Evolutionary conservation across 2,888 invertebrate genomes (phyloP), one percentile per base, ranked within the genome.

Genomic region (Pyrocoelia pectoralis): DNA sequence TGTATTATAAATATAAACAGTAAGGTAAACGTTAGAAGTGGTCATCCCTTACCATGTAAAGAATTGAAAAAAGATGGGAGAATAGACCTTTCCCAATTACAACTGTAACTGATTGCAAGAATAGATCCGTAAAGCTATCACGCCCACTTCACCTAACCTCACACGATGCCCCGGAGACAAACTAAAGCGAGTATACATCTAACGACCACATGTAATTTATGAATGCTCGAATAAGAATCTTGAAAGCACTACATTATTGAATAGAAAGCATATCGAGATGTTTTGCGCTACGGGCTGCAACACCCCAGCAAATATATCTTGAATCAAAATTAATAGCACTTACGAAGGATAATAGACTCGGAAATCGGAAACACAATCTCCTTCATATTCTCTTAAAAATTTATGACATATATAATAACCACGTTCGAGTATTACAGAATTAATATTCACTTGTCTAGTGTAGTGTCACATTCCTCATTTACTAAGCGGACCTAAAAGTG

Each of bases 111-210:
- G 68, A 72, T 72, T 70, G 72, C 69, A 69, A 66, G 68, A 70
- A 70, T 68, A 70, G 69, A 68, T 67, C 68, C 72, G 67, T 71
- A 70, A 73, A 71, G 70, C 68, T 65, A 73, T 73, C 73, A 71
- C 73, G 73, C 73, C 73, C 72, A 73, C 73, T 68, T 64, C 69
- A 66, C 66, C 68, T 71, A 71, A 71, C 71, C 69, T 71, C 70
- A 67, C 63, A 67, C 68, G 68, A 67, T 70, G 71, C 71, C 71
- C 70, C 52, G 68, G 65, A 69, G 70, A 68, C 69, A 67, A 57
- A 68, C 65, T 46, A 61, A 53, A 60, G 59, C 62, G 55, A 67
- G 58, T 61, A 63, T 66, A 67, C 57, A 58, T 59, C 63, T 66
- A 69, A 70, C 70, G 68, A 68, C 66, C 63, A 29, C 61, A 53